Conservation (phyloP, 2,888 invertebrate species). For the Ceramica pisi region DNA sequence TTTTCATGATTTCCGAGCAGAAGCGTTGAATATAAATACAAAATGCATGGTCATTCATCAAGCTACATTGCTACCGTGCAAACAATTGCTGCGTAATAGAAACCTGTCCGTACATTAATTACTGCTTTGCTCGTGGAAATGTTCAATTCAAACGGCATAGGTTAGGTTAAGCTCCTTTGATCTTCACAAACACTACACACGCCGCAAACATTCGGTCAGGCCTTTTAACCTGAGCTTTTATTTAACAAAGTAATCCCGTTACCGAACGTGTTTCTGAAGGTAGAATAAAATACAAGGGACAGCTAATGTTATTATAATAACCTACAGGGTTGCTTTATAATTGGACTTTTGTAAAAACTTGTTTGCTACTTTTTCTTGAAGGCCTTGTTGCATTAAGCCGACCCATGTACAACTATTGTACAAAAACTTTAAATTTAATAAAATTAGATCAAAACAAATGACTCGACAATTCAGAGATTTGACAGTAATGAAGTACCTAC, state of each 20-base stretch:
- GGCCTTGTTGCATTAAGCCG: too few species aligned
- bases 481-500: background rate
- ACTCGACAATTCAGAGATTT: background rate
- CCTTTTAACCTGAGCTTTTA: background rate
- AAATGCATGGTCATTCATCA: background rate
- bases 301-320: background rate
- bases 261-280: background rate
- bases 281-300: background rate
- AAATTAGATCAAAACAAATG: background rate
- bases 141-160: slow-evolving; percentile 23
- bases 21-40: background rate
- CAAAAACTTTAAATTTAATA: too few species aligned
- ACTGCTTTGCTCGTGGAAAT: slow-evolving; percentile 4
- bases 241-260: background rate
- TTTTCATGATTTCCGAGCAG: background rate
- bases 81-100: background rate
- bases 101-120: slow-evolving; percentile 4
- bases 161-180: background rate
- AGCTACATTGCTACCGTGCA: background rate
- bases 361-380: background rate
- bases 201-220: slow-evolving; percentile 3
- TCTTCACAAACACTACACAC: slow-evolving; percentile 9
- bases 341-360: background rate
- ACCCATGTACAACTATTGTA: too few species aligned
- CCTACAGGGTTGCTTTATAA: background rate